Evolutionary conservation across 53 echinoderm and acorn worm species (phyloP).

Genomic region (Holothuria leucospilota): DNA sequence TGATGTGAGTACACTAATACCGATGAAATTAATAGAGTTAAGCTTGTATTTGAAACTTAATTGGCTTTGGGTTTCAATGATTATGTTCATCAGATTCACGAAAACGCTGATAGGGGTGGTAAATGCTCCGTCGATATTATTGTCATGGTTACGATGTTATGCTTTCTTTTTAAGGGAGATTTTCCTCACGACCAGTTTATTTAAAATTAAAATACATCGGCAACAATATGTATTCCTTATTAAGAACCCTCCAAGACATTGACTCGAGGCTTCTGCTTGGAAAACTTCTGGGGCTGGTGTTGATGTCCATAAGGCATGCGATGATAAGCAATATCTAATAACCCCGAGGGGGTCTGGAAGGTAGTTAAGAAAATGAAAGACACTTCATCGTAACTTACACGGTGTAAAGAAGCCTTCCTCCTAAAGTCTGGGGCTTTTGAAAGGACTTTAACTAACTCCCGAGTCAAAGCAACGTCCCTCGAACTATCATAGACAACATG

Average conservation of each 20-base stretch:
- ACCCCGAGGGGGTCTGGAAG: slow-evolving; percentile 72
- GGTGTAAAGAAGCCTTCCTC: slow-evolving; percentile 54
- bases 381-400: slow-evolving; percentile 45
- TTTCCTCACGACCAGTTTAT: slow-evolving; percentile 59
- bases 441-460: too few species aligned
- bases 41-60: too few species aligned
- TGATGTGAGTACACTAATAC: slow-evolving; percentile 41
- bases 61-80: slow-evolving; percentile 37
- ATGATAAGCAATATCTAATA: slow-evolving; percentile 56
- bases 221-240: slow-evolving; percentile 57
- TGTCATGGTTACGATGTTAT: slow-evolving; percentile 56
- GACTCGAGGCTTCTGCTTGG: slow-evolving; percentile 62
- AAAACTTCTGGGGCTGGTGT: slow-evolving; percentile 58
- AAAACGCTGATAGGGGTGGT: slow-evolving; percentile 58
- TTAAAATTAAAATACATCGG: slow-evolving; percentile 68
- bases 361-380: slow-evolving; percentile 56
- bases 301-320: slow-evolving; percentile 68
- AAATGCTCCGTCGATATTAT: slow-evolving; percentile 50
- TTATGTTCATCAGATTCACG: slow-evolving; percentile 51
- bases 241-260: slow-evolving; percentile 59
- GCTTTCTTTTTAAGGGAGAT: slow-evolving; percentile 45
- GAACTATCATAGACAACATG: too few species aligned
- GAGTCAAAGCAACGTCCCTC: too few species aligned
- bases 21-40: slow-evolving; percentile 15
- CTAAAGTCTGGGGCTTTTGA: slow-evolving; percentile 5